Evolutionary conservation across 2,797 vertebrate genomes (phyloP), one percentile per base, ranked within the genome.

Genomic region (Alca torda): DNA sequence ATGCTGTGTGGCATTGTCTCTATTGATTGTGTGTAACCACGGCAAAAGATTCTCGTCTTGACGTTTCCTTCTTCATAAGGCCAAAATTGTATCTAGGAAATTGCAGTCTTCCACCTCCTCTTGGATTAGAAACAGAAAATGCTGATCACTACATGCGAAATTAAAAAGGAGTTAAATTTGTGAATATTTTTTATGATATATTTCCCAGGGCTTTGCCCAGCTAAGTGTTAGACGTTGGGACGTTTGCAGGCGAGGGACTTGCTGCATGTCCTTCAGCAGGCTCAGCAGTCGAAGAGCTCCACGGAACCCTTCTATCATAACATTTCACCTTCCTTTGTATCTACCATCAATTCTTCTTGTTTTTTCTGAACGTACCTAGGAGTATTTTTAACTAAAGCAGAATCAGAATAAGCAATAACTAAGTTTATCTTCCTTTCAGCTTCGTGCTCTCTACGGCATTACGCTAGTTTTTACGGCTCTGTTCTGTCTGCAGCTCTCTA

Each of bases 311-410:
- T 73, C 21, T 9, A 7, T 13, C 3, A 5, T 3, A 7, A 10
- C 31, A 64, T 45, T 60, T 63, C 12, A 46, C 18, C 12, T 84
- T 26, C 35, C 50, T 70, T 87, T 63, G 5, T 11, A 80, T 41
- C 31, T 93, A 45, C 14, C 59, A 48, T 35, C 30, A 54, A 48
- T 31, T 43, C 5, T 57, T 43, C 9, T 24, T 88, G 9, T 25
- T 54, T 8, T 17, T 11, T 12, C 35, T 15, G 31, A 75, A 28
- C 17, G 15, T 11, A 39, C 0, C 0, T 43, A 57, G 17, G 31
- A 50, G 19, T 20, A 46, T 50, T 77, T 76, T 83, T 16, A 77
- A 79, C 43, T 70, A 6, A 39, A 88, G 25, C 2, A 77, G 56
- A 91, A 81, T 50, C 31, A 73, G 17, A 74, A 33, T 39, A 75